Conservation (phyloP, 2,113 vertebrate genomes). For the Percopsis transmontana region DNA sequence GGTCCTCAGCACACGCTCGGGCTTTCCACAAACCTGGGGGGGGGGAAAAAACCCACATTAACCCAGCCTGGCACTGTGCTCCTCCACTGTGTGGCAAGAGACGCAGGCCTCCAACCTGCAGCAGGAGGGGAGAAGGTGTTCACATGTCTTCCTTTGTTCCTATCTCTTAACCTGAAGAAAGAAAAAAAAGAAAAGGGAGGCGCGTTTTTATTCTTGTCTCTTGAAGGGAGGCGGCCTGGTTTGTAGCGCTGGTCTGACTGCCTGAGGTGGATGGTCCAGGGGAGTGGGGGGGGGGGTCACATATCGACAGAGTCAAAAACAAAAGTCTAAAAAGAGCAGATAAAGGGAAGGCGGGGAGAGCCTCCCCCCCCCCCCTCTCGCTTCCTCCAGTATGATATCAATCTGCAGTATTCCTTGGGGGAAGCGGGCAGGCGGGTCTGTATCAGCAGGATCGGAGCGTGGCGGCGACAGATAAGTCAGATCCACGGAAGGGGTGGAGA, state of each 20-base stretch:
- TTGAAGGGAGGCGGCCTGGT: slow-evolving; percentile 32
- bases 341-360: slow-evolving; percentile 8
- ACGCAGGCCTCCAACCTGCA: slow-evolving; percentile 8
- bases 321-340: slow-evolving; percentile 49
- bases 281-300: slow-evolving; percentile 22
- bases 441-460: slow-evolving; percentile 67
- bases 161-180: background rate
- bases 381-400: slow-evolving; percentile 49
- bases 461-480: slow-evolving; percentile 66
- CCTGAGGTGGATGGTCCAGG: background rate
- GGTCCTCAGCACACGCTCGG: slow-evolving; percentile 37
- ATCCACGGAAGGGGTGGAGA: slow-evolving; percentile 46
- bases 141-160: slow-evolving; percentile 29
- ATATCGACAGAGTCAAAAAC: slow-evolving; percentile 32
- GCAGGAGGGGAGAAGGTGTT: slow-evolving; percentile 25
- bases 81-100: background rate
- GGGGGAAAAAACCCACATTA: slow-evolving; percentile 41
- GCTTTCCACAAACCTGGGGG: slow-evolving; percentile 32
- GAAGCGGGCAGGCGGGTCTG: slow-evolving; percentile 44
- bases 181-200: too few species aligned
- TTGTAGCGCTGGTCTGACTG: slow-evolving; percentile 9
- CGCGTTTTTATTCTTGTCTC: slow-evolving; percentile 1
- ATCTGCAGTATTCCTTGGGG: slow-evolving; percentile 65
- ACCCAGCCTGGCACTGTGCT: slow-evolving; percentile 40
- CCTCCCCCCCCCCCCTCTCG: background rate